Evolutionary conservation across 2,797 vertebrate species (phyloP), one percentile per base, ranked within the genome.

Genomic region (Anabas testudineus): DNA sequence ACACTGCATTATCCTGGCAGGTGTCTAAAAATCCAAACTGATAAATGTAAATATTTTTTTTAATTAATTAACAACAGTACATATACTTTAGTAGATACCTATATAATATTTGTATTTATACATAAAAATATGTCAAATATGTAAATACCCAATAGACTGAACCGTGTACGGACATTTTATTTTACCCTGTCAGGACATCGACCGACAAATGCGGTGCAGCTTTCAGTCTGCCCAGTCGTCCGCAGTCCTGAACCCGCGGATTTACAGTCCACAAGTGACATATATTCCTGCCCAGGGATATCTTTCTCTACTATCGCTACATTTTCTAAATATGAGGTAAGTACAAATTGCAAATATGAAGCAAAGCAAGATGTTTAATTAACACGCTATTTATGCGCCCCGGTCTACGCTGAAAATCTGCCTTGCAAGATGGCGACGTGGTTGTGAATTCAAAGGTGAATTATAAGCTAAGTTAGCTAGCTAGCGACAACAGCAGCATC

Each of bases 341-440:
- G 94, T 93, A 56, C 21, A 60, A 28, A 59, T 60, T 5, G 71
- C 49, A 30, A 47, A 10, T 10, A 56, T 37, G 48, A 41, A 70
- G 47, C 55, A 63, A 32, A 73, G 43, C 47, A 70, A 70, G 34
- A 57, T 30, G 73, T 71, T 2, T 86, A 54, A 70, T 84, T 78
- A 78, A 67, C 48, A 75, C 64, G 85, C 80, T 65, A 67, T 88
- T 84, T 74, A 58, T 81, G 76, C 67, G 78, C 66, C 62, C 84
- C 57, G 78, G 77, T 90, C 48, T 90, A 84, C 87, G 86, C 72
- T 78, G 73, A 84, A 86, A 92, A 92, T 88, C 83, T 84, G 84
- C 89, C 78, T 86, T 92, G 88, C 93, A 95, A 95, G 93, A 95
- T 95, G 95, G 94, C 95, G 94, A 92, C 92, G 87, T 90, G 89